Percentiles rank a stretch among this genome's conserved stretches.
Conservation (phyloP, 2,888 invertebrate species). For the Margaritifera margaritifera region DNA sequence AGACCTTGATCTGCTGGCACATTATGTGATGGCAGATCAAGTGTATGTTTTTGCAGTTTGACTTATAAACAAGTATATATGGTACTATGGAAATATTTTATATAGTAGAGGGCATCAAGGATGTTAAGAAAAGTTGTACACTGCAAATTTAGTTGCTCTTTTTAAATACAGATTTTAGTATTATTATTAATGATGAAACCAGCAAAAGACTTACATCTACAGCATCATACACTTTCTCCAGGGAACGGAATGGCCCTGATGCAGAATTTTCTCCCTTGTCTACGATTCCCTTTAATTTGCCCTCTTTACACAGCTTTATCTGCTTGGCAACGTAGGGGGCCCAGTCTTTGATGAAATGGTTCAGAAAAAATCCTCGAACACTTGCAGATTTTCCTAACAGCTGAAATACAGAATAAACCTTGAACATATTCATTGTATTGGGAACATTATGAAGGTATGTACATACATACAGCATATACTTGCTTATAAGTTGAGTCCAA, state of each 20-base stretch:
- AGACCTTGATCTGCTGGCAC: no score
- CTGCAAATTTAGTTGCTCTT: no score
- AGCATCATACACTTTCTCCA: slow-evolving; percentile 61
- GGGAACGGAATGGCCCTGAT: slow-evolving; percentile 57
- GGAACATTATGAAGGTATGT: background rate
- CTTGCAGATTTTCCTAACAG: slow-evolving; percentile 63
- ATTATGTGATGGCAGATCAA: no score
- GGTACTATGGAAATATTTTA: no score
- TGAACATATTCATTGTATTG: background rate
- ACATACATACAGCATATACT: background rate
- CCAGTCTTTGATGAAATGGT: slow-evolving; percentile 48
- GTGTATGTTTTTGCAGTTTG: no score
- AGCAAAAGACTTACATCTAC: slow-evolving; percentile 52
- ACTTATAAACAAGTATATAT: no score
- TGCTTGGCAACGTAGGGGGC: slow-evolving; percentile 50
- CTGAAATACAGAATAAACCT: slow-evolving; percentile 35
- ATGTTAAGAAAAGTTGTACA: no score
- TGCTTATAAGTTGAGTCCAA: no score
- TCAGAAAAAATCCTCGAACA: slow-evolving; percentile 65
- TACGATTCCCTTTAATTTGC: slow-evolving; percentile 53
- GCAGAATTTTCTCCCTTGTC: slow-evolving; percentile 54
- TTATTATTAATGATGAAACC: no score
- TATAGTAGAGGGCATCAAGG: no score
- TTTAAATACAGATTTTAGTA: no score
- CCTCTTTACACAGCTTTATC: slow-evolving; percentile 40